These are phyloP conservation scores for Drosophila saltans DNA, from an alignment of 1,140 invertebrate genomes.

Conservation along the genomic window DNA sequence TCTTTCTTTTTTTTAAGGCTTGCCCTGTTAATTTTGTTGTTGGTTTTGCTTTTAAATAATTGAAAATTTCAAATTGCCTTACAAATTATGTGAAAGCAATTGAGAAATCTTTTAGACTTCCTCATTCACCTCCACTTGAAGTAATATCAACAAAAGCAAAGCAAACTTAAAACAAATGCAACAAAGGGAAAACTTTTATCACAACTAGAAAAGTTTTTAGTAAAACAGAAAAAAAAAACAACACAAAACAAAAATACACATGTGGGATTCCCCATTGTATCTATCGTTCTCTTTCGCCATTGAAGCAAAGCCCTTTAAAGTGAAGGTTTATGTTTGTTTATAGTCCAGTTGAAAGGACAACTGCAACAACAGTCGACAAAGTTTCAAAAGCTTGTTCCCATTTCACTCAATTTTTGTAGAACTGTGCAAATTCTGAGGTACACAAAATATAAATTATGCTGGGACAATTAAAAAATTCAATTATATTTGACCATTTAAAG, in stretches of 20 bases:
- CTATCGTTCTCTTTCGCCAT: background rate
- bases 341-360: slow-evolving; percentile 7
- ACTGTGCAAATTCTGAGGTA: background rate
- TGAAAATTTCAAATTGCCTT: slow-evolving; percentile 11
- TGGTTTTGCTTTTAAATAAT: slow-evolving; percentile 5
- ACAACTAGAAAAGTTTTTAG: slow-evolving; percentile 18
- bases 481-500: no score
- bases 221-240: slow-evolving; percentile 4
- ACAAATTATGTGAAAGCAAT: slow-evolving; percentile 12
- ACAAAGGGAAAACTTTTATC: slow-evolving; percentile 19
- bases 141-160: slow-evolving; percentile 7
- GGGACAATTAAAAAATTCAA: no score
- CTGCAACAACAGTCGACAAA: slow-evolving; percentile 1
- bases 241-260: slow-evolving; percentile 4
- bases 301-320: slow-evolving; percentile 10
- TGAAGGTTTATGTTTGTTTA: slow-evolving; percentile 11
- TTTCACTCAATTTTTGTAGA: slow-evolving; percentile 7
- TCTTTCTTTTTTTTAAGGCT: background rate
- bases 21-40: background rate
- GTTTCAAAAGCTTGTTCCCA: slow-evolving; percentile 6
- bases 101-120: slow-evolving; percentile 9
- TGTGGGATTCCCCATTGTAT: slow-evolving; percentile 12
- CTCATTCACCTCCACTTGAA: slow-evolving; percentile 3
- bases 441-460: background rate
- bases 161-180: slow-evolving; percentile 15